Conservation (phyloP, 2,797 vertebrate genomes). For the Pseudopleuronectes americanus region DNA sequence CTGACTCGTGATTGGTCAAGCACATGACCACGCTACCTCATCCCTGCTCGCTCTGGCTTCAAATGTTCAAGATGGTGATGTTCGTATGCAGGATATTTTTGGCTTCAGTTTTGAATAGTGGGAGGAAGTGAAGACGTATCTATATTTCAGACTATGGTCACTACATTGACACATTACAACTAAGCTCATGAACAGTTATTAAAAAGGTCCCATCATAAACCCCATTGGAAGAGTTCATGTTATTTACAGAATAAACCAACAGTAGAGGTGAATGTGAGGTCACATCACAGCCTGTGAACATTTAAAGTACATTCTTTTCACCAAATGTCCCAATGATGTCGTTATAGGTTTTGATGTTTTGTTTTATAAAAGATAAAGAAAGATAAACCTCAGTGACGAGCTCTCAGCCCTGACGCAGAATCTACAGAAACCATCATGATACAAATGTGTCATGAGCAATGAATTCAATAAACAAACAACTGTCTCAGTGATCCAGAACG, state of each 20-base stretch:
- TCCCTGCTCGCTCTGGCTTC: too few species aligned
- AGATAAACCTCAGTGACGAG: constrained; percentile 28
- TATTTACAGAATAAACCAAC: constrained; percentile 56
- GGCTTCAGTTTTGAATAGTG: too few species aligned
- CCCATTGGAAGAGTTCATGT: constrained; percentile 40
- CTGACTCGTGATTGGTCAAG: too few species aligned
- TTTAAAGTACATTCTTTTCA: constrained; percentile 52
- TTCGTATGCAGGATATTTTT: too few species aligned
- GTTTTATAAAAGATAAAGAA: constrained; percentile 24
- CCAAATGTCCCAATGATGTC: constrained; percentile 32
- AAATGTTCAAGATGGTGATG: too few species aligned
- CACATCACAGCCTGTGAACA: constrained; percentile 21
- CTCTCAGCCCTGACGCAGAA: not conserved
- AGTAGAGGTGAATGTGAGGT: constrained; percentile 34
- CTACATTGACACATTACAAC: constrained; percentile 35
- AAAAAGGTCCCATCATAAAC: constrained; percentile 65
- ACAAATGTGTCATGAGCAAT: constrained; percentile 40
- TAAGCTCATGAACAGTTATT: constrained; percentile 45
- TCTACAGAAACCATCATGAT: constrained; percentile 36
- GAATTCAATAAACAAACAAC: constrained; percentile 25
- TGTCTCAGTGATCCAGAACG: constrained; percentile 35
- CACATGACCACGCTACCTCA: too few species aligned
- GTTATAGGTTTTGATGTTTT: constrained; percentile 7
- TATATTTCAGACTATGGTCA: too few species aligned
- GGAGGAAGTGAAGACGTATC: too few species aligned